Conservation (phyloP, 2,113 vertebrate genomes). For the Platichthys stellatus region DNA sequence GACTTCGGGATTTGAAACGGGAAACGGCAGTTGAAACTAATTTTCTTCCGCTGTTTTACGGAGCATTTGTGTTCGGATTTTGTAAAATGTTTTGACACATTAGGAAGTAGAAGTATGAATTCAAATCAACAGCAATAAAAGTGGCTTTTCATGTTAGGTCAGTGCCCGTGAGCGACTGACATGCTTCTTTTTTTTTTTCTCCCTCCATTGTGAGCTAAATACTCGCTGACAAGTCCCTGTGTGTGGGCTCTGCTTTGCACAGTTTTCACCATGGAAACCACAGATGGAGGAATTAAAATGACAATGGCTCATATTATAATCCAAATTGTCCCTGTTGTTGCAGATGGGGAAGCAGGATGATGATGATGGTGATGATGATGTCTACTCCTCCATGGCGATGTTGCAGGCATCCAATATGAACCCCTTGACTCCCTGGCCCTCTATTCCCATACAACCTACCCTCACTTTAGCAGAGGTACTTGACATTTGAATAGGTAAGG, state of each 20-base stretch:
- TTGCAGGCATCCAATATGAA: constrained; percentile 19
- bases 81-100: too few species aligned
- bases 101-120: constrained; percentile 2
- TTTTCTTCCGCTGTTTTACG: neutral
- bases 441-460: neutral
- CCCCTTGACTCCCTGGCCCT: constrained; percentile 30
- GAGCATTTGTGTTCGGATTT: too few species aligned
- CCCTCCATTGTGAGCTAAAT: constrained; percentile 49
- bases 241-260: constrained; percentile 61
- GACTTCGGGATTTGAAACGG: constrained; percentile 4
- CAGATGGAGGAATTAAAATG: constrained; percentile 65
- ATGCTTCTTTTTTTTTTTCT: neutral
- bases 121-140: constrained; percentile 31
- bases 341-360: constrained; percentile 10
- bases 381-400: constrained; percentile 17
- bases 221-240: constrained; percentile 54
- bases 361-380: neutral
- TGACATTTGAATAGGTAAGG: neutral
- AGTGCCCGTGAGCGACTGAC: constrained; percentile 17
- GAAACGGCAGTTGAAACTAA: constrained; percentile 17
- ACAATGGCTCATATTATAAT: constrained; percentile 66
- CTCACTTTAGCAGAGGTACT: neutral
- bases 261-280: constrained; percentile 74
- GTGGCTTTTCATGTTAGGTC: constrained; percentile 17
- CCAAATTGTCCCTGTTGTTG: constrained; percentile 53